Evolutionary conservation across 2,113 vertebrate species (phyloP).

Genomic region (Larimichthys polyactis): DNA sequence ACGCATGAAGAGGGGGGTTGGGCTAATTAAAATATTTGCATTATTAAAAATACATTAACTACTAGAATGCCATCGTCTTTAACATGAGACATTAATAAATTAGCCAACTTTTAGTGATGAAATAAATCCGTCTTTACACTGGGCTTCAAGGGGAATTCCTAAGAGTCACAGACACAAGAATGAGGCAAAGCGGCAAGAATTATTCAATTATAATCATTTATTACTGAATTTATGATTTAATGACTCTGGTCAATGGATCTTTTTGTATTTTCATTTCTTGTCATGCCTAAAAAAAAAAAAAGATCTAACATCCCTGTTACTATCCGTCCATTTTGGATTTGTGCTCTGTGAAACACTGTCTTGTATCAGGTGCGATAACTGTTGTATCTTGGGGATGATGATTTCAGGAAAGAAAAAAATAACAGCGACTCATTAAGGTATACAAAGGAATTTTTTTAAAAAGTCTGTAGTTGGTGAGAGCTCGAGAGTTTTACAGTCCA

Average conservation of each 20-base stretch:
- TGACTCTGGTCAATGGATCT: background rate
- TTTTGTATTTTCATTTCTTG: background rate
- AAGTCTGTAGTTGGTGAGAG: background rate
- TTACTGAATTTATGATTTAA: background rate
- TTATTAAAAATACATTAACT: constrained; percentile 78
- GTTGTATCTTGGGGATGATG: background rate
- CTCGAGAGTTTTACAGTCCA: background rate
- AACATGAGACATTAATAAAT: constrained; percentile 68
- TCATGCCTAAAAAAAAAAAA: background rate
- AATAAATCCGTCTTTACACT: constrained; percentile 25
- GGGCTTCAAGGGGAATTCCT: constrained; percentile 31
- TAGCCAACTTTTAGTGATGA: constrained; percentile 39
- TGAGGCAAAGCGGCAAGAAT: background rate
- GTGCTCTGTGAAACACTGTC: background rate
- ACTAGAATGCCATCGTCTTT: constrained; percentile 63
- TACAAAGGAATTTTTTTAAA: background rate
- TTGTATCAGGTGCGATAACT: background rate
- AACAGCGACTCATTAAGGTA: background rate
- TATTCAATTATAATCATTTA: background rate
- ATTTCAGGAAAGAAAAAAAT: background rate
- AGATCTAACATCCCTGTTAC: background rate
- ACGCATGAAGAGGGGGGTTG: constrained; percentile 53
- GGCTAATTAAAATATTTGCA: constrained; percentile 77
- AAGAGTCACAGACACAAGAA: background rate
- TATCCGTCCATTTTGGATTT: background rate